These are phyloP conservation scores for Tokudaia tokunoshimensis DNA, from an alignment of 2,797 vertebrate species.

Conservation along the genomic window DNA sequence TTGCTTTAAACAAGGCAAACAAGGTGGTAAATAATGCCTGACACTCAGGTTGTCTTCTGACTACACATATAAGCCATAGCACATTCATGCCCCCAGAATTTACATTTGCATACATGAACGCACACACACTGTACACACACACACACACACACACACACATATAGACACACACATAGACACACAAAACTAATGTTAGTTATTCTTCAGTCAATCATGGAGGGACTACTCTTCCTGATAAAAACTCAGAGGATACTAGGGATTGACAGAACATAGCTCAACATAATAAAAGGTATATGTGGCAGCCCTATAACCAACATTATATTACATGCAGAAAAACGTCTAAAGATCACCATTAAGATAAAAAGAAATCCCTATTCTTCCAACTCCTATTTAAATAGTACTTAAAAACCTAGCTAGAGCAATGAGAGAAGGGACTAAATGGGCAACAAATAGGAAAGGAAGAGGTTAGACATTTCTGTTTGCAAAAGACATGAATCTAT, in stretches of 20 bases:
- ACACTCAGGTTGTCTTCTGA: not conserved
- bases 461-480: no score
- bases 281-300: not conserved
- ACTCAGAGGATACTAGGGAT: not conserved
- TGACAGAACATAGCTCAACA: not conserved
- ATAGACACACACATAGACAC: not conserved
- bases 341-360: not conserved
- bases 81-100: not conserved
- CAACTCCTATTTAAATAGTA: not conserved
- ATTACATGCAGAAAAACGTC: not conserved
- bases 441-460: not conserved
- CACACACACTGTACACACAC: not conserved
- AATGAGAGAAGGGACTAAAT: not conserved
- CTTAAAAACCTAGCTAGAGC: not conserved
- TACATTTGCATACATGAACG: not conserved
- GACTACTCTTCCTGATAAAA: not conserved
- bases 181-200: not conserved
- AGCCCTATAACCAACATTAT: not conserved
- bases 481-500: not conserved
- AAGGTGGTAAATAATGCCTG: no score
- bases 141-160: not conserved
- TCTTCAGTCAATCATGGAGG: not conserved
- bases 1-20: not conserved
- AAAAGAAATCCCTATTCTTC: not conserved
- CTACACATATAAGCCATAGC: not conserved